Conservation (phyloP, 2,797 vertebrate species). For the Sternotherus odoratus region DNA sequence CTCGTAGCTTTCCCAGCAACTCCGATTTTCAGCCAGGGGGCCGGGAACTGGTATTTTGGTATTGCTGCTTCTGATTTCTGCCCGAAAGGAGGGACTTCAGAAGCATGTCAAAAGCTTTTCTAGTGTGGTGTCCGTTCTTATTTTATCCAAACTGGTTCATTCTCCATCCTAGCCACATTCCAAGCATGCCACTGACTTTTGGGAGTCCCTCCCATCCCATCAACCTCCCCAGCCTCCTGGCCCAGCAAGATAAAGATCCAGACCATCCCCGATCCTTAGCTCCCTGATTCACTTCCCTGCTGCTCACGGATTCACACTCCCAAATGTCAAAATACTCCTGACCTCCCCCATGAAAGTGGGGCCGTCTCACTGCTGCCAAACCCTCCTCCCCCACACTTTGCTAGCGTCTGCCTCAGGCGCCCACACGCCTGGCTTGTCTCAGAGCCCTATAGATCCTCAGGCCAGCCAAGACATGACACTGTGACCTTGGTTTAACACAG, state of each 20-base stretch:
- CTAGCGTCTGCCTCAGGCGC: background rate
- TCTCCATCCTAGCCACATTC: background rate
- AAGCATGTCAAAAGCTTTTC: background rate
- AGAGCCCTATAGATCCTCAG: background rate
- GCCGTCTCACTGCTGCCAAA: background rate
- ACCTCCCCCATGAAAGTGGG: background rate
- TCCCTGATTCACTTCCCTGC: background rate
- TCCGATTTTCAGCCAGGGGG: background rate
- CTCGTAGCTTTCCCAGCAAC: background rate
- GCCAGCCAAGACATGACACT: background rate
- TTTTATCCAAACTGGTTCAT: background rate
- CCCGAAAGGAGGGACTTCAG: background rate
- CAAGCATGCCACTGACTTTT: background rate
- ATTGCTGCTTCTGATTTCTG: background rate
- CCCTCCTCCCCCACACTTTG: background rate
- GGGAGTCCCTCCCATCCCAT: background rate
- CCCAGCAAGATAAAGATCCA: background rate
- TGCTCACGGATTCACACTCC: background rate
- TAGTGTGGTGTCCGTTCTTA: background rate
- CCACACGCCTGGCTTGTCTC: background rate
- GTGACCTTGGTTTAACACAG: background rate
- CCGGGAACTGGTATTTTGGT: background rate
- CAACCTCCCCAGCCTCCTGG: background rate
- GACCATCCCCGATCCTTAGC: background rate
- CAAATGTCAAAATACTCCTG: background rate